Base-by-base conservation (phyloP, 2,797 vertebrate species). In the Aselliscus stoliczkanus region DNA sequence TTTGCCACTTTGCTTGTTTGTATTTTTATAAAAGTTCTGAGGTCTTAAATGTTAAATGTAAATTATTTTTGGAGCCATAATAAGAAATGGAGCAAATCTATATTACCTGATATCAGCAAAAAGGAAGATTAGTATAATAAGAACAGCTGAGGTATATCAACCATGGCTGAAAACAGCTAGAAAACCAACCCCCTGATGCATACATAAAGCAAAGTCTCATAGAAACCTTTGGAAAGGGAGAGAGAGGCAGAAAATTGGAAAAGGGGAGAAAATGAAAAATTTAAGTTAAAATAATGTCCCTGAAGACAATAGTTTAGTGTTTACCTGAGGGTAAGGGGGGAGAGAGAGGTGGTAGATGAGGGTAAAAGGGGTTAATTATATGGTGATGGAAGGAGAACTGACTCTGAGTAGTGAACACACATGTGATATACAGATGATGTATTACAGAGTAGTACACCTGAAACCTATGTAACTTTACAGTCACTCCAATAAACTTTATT, bases 1-100 rank as follows among this genome's bases (percentile, higher is more conserved):
- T 31, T 67, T 60, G 72, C 1, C 25, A 17, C 39, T 86, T 88
- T 27, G 0, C 0, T 75, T 27, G 29, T 42, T 67, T 70, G 8
- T 27, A 27, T 39, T 89, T 93, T 67, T 72, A 39, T 34, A 31
- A 70, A 31, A 80, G 18, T 67, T 47, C 92, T 90, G 9, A 34
- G 73, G 18, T 72, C 21, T 67, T 75, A 44, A 97, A 83, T 10
- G 34, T 34, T n/a, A 65, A 67, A 75, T 15, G 14, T n/a, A 90
- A 96, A 88, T 88, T 14, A 90, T 75, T 67, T 96, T 79, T 85
- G 29, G 23, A 92, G 21, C 50, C 93, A 73, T 47, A 93, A 58
- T 73, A 95, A 79, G 37, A 95, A 96, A 87, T 93, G 25, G 75
- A 76, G 27, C 67, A 72, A 69, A 92, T 95, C 31, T 92, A 23